Conservation (phyloP, 2,113 vertebrate genomes). For the Sylvilagus bachmani region DNA sequence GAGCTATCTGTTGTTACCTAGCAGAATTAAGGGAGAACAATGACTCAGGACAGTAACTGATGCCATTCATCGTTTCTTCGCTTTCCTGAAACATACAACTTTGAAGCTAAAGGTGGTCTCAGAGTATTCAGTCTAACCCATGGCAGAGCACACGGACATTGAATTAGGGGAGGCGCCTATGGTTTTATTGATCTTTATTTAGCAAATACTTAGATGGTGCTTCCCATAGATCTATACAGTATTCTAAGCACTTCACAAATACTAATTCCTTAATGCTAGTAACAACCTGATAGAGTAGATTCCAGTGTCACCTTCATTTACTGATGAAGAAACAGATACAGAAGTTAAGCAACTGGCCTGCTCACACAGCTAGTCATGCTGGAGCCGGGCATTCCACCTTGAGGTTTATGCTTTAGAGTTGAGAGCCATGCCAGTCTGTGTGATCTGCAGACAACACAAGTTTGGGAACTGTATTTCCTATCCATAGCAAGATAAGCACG, state of each 20-base stretch:
- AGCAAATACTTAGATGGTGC: background rate
- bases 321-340: background rate
- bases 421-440: background rate
- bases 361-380: background rate
- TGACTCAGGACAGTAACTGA: background rate
- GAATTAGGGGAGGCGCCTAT: background rate
- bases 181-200: background rate
- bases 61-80: background rate
- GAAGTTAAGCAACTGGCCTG: background rate
- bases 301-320: background rate
- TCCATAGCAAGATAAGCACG: background rate
- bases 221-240: background rate
- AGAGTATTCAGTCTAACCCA: background rate
- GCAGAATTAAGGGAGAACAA: background rate
- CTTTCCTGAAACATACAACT: background rate
- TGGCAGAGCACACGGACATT: background rate
- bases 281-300: background rate
- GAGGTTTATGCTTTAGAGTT: background rate
- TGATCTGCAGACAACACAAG: background rate
- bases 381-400: background rate
- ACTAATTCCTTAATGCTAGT: background rate
- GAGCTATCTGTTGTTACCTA: background rate
- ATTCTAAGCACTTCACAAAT: background rate
- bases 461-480: background rate
- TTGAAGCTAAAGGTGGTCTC: slow-evolving; percentile 5